These are phyloP conservation scores for Oceanites oceanicus DNA, from an alignment of 2,113 vertebrate genomes.

Conservation along the genomic window DNA sequence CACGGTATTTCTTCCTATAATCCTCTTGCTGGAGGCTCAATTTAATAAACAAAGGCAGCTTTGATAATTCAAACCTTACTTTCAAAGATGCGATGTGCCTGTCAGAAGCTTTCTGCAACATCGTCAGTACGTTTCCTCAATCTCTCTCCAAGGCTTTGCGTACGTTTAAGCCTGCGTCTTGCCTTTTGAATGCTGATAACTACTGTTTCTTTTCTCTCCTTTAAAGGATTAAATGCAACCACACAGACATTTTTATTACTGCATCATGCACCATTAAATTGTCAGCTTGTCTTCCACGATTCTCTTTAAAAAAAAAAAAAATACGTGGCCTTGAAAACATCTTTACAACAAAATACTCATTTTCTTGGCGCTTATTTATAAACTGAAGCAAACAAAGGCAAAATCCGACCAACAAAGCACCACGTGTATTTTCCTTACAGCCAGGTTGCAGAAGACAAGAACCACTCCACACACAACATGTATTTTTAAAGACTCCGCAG, in stretches of 20 bases:
- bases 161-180: constrained; percentile 57
- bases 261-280: background rate
- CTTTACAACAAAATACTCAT: background rate
- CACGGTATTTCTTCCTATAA: constrained; percentile 6
- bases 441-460: background rate
- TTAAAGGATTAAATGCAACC: constrained; percentile 35
- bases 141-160: constrained; percentile 73
- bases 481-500: background rate
- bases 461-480: background rate
- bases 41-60: constrained; percentile 80
- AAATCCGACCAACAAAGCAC: background rate
- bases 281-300: background rate
- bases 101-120: constrained; percentile 75
- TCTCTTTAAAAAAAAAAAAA: background rate
- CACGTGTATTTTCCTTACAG: rapidly evolving
- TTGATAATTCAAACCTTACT: constrained; percentile 73
- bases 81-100: constrained; percentile 72
- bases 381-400: background rate
- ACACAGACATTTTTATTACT: constrained; percentile 11
- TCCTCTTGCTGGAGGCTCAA: constrained; percentile 72
- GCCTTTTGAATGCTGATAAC: constrained; percentile 56
- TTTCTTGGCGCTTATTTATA: background rate
- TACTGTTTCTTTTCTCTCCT: background rate
- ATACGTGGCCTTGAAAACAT: background rate
- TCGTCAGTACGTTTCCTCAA: constrained; percentile 59